Base-by-base conservation (phyloP, 2,113 vertebrate species). In the Dasypus novemcinctus region DNA sequence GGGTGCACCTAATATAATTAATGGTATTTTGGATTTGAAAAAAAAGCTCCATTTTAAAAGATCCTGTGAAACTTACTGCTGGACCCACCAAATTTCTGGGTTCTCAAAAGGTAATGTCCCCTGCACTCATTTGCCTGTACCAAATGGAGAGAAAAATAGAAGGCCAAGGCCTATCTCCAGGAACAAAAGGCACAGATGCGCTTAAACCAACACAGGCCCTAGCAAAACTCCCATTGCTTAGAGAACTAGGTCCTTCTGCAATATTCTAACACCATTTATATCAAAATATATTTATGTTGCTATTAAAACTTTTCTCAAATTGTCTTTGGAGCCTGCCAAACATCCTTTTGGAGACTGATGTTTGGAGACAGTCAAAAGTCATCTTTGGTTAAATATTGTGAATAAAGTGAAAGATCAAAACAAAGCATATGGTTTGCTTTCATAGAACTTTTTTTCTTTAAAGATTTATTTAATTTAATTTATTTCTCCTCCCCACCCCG, bases 271-370 rank as follows among this genome's bases (percentile, higher is more conserved):
- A 49, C 41, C 27, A 49, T 71, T 74, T 86, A 52, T 52, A 33
- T 27, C 38, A 66, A 90, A 87, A 91, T 52, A 36, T 9, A 25
- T 54, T 66, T 81, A 57, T 86, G 41, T 29, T 74, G n/a, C n/a
- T 54, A 20, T 8, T 82, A 79, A 93, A 89, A 90, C 7, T 93
- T 86, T 74, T 78, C 59, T 81, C 66, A 89, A 64, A 95, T 29
- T 89, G 87, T 87, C 66, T 85, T 43, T 97, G 78, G 49, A 87
- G 33, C 17, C 46, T 46, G 31, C 25, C 33, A 68, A 10, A n/a
- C 36, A 75, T 49, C n/a, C 43, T 33, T 89, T 61, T 54, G 21
- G 21, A 84, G 74, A 82, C 10, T 91, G 27, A 92, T 27, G 41
- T 52, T 54, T 91, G 43, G 38, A 83, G 68, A 64, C 52, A 57